Conservation (phyloP, 2,113 vertebrate genomes). For the Sturnus vulgaris region DNA sequence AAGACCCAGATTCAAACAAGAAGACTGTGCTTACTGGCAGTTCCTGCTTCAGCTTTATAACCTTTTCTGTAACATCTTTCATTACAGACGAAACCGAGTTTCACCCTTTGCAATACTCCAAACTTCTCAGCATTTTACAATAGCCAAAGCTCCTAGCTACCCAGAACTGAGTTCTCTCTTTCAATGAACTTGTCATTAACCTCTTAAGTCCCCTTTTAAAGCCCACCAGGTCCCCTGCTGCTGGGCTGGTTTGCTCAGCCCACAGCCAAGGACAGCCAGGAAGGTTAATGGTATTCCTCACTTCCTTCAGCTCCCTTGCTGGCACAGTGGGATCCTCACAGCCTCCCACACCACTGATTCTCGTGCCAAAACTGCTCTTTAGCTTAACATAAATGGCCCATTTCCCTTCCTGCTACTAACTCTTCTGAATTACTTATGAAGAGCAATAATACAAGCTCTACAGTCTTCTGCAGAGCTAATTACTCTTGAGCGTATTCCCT, state of each 20-base stretch:
- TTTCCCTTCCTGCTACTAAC: slow-evolving; percentile 26
- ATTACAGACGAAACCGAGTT: neutral
- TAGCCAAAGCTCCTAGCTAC: neutral
- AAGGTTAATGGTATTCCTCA: slow-evolving; percentile 14
- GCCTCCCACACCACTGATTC: neutral
- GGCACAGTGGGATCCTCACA: neutral
- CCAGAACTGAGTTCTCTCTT: neutral
- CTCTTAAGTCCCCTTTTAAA: neutral
- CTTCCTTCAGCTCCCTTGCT: neutral
- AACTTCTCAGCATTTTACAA: neutral
- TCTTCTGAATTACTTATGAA: slow-evolving; percentile 53
- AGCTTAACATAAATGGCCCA: slow-evolving; percentile 24
- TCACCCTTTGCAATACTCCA: neutral
- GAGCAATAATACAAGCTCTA: neutral
- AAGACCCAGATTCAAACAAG: neutral
- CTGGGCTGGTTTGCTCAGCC: neutral
- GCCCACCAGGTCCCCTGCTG: neutral
- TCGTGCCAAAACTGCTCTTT: slow-evolving; percentile 51
- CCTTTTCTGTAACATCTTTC: neutral
- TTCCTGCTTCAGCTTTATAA: neutral
- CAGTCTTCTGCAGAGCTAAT: slow-evolving; percentile 34
- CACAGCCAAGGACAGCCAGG: neutral
- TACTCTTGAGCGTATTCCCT: neutral
- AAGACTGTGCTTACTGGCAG: neutral
- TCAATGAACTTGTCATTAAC: neutral